Base-by-base conservation (phyloP, 2,797 vertebrate genomes). In the Apogon talboti region DNA sequence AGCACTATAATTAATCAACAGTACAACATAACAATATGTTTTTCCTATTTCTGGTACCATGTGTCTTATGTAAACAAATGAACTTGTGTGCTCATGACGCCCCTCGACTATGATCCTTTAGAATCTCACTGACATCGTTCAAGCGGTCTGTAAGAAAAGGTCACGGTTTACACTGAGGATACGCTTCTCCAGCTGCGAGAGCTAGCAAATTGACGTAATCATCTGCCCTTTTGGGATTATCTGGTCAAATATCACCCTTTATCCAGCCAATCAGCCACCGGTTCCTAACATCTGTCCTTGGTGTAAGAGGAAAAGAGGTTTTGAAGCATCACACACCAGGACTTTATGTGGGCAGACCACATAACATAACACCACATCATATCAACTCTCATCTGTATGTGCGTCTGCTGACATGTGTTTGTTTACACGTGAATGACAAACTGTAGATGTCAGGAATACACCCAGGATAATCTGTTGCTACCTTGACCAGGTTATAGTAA, bases 201-300 rank as follows among this genome's bases (percentile, higher is more conserved):
- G 42, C 74, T 56, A 64, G 54, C 1, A 0, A 45, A 61, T n/a
- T 82, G 78, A 89, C 38, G 49, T 84, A 82, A 89, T 81, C 65
- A 63, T 76, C 77, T 72, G 51, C 33, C 45, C 70, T 73, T 65
- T 83, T 79, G 47, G 80, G 84, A 90, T 88, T 84, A 90, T 82
- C 72, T 50, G 52, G 41, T 66, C n/a, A 18, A 78, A 54, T 64
- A 84, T 81, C 59, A 33, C 60, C 38, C 57, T 73, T 76, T 65
- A 85, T 85, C 76, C 62, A 8, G 81, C 76, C 85, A 88, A 84
- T 89, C 61, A 81, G 64, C 56, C 46, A 56, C 59, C 66, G 78
- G 79, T 67, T 76, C 52, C 0, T 48, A 77, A 85, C 85, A 89
- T 87, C 86, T 86, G 88, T 83, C 69, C 73, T 71, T 43, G 55